Evolutionary conservation across 2,797 vertebrate species (phyloP), one percentile per base, ranked within the genome.

Genomic region (Mormyrus proboscirostris): DNA sequence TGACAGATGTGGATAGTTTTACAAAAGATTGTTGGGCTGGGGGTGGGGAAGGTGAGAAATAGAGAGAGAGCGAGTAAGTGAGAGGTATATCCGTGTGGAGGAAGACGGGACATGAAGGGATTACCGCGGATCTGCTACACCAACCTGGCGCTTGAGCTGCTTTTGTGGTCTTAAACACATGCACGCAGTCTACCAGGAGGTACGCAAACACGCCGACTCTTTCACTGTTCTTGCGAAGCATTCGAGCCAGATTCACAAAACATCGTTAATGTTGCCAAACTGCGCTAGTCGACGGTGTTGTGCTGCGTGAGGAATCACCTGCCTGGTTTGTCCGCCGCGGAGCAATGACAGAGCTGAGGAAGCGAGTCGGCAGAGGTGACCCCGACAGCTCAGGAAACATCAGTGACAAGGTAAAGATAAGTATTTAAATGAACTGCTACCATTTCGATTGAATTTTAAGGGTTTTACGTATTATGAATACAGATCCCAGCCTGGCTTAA

Each of bases 261-360:
- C 5, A 55, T 44, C 89, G 85, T 89, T 33, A 14, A 69, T 69
- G 65, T 4, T 88, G 49, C 57, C 53, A 57, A 82, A 84, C 25
- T 50, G 62, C 44, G 22, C 87, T 89, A 29, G 44, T 49, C 16
- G 41, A 19, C 49, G 84, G 87, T 89, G 8, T 87, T 90, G 55
- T 85, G 76, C 94, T 94, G 93, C 92, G 92, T 92, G 91, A 93
- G 91, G 89, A 89, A 88, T 88, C 90, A 88, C 89, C 90, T 91
- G 87, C 92, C 82, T 84, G 49, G 50, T 69, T 50, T 69, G 29
- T 65, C 73, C 53, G 29, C 76, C 44, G 59, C 91, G 91, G 86
- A 88, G 93, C 92, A 92, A 96, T 96, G 96, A 96, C 95, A 90
- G 96, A 96, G 94, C 94, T 96, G 92, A 94, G 96, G 93, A 94